Evolutionary conservation across 2,113 vertebrate species (phyloP), one percentile per base, ranked within the genome.

Genomic region (Colossoma macropomum): DNA sequence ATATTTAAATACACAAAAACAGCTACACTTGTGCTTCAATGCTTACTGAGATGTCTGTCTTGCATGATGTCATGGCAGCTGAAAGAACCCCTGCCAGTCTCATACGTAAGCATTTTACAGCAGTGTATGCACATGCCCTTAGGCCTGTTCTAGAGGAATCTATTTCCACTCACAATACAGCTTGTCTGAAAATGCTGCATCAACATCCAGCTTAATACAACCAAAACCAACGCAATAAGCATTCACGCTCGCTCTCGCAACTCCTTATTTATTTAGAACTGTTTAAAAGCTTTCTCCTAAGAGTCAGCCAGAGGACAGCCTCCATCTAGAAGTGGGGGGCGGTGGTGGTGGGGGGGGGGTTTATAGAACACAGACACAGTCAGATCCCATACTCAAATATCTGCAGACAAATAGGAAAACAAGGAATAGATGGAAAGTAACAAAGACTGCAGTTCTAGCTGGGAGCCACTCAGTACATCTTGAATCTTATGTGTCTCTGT

Each of bases 211-310:
- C 38, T 74, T 56, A 3, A 63, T 16, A 54, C 59, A 34, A 56
- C 48, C 19, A 17, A 68, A 75, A 34, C 48, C 50, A n/a, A 69
- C n/a, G 23, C 48, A 75, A 80, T 80, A 70, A 83, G 41, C 45
- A 52, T 28, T 70, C 19, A 7, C 34, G 48, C 68, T 16, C 9
- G 0, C 54, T 4, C 9, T 48, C 50, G 54, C 23, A 19, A 77
- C 78, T 62, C 70, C 16, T 21, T 84, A 65, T 74, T 80, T 80
- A 71, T 85, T 83, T 85, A 76, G 59, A 76, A 28, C 17, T 59
- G 76, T 45, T 48, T 74, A 75, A 73, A 80, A 56, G 52, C 82
- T 75, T 50, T 77, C 45, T 68, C 15, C 28, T 66, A 75, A 70
- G 73, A 75, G 65, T 80, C 71, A 79, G 80, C 62, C 54, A 80